Evolutionary conservation across 2,113 vertebrate species (phyloP), one percentile per base, ranked within the genome.

Genomic region (Globicephala melas): DNA sequence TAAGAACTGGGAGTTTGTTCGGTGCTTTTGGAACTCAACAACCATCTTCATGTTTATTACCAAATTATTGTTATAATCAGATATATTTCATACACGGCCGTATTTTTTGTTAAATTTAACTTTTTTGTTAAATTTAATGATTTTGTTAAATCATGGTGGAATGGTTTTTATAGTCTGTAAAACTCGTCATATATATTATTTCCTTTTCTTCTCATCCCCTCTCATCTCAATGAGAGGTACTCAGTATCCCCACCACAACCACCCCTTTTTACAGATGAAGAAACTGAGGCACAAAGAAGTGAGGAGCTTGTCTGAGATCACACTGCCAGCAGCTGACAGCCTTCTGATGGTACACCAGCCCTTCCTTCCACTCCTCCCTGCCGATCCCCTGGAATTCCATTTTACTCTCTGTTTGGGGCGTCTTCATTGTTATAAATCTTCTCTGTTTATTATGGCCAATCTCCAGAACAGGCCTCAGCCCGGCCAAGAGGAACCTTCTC

Each of bases 401-500:
- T 76, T 83, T 11, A 2, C 36, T 77, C 82, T 92, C 26, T 7
- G 20, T 81, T 81, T 60, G 62, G 86, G 68, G 31, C 7, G 28
- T 82, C 85, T 60, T 92, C 23, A 1, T 62, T 62, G 36, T 81
- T 81, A 96, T 74, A 70, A 86, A 95, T 94, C 47, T 81, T 63
- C 38, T 96, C 76, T 94, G 73, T 71, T 89, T 70, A 62, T 44
- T 13, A 21, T 92, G 93, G 97, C 95, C 17, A 0, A 17, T 62
- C 90, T 87, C 95, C 91, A 95, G 77, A 93, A 82, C 55, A 97
- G 84, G 83, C 53, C 74, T 86, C 53, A 10, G 63, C 86, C 79
- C 60, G 33, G 63, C 96, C 95, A 91, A 96, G 74, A 93, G 33
- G 89, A 95, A 83, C 17, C 71, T 70, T 96, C 65, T 97, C 89